Conservation (phyloP, 2,888 invertebrate species). For the Euplagia quadripunctaria region DNA sequence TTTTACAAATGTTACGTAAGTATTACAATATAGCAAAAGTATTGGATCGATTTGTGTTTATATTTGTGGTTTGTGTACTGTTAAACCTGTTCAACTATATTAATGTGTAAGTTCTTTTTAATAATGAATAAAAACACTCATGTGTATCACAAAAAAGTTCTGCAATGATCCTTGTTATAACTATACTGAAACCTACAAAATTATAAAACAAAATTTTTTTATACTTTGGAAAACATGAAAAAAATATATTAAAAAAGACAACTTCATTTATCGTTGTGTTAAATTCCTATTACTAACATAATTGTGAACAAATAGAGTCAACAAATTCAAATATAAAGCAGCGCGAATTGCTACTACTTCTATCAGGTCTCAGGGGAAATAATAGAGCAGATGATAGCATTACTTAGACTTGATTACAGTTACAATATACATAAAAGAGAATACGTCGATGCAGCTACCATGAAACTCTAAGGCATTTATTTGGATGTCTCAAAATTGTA, state of each 20-base stretch:
- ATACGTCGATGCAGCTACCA: slow-evolving; percentile 25
- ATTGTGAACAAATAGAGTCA: not conserved
- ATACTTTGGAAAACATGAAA: no score
- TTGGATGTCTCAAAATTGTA: slow-evolving; percentile 30
- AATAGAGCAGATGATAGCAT: slow-evolving; percentile 24
- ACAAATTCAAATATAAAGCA: not conserved
- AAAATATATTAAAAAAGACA: no score
- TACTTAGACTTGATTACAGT: slow-evolving; percentile 22
- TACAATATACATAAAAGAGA: slow-evolving; percentile 22
- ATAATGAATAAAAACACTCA: no score
- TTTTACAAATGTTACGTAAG: not conserved
- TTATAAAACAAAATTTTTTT: no score
- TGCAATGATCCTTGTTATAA: no score
- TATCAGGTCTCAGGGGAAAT: slow-evolving; percentile 15
- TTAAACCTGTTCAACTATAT: not conserved
- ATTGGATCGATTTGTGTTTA: not conserved
- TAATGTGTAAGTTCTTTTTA: no score
- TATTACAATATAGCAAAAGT: not conserved
- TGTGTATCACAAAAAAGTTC: no score
- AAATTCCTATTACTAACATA: not conserved
- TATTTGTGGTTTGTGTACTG: not conserved
- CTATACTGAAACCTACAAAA: no score
- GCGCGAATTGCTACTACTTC: not conserved
- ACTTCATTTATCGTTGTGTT: not conserved
- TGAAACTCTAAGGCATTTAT: slow-evolving; percentile 38